These are phyloP conservation scores for Pogonomyrmex californicus DNA, from an alignment of 1,140 invertebrate genomes.

Conservation along the genomic window DNA sequence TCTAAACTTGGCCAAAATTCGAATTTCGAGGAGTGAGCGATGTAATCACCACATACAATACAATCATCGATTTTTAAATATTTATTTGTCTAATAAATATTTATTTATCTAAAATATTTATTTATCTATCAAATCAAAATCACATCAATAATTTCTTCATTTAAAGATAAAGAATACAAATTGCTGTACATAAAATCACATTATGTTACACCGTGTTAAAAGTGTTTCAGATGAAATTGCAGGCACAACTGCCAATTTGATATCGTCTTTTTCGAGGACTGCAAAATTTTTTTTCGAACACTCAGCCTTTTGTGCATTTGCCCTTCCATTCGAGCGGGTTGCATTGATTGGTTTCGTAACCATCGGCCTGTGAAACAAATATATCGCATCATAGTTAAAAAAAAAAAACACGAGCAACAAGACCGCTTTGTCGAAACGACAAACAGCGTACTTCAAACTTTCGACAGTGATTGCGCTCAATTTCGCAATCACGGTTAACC, in stretches of 20 bases:
- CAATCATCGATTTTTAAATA: no score
- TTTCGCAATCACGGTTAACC: conserved; percentile 41
- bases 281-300: conserved; percentile 65
- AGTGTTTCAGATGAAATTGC: conserved; percentile 40
- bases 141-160: background rate
- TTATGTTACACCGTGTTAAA: background rate
- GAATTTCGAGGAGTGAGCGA: no score
- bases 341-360: conserved; percentile 78
- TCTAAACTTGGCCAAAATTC: no score
- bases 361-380: conserved; percentile 77
- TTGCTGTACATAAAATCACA: background rate
- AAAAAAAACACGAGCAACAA: conserved; percentile 57
- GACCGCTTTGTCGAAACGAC: conserved; percentile 64
- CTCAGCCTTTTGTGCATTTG: conserved; percentile 72
- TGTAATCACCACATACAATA: no score
- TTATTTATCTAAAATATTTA: no score
- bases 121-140: no score
- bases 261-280: conserved; percentile 62
- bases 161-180: background rate
- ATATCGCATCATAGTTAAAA: conserved; percentile 72
- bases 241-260: conserved; percentile 8
- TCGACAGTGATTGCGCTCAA: conserved; percentile 24
- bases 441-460: conserved; percentile 47
- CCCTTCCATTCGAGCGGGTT: conserved; percentile 74
- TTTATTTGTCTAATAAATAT: no score